These are phyloP conservation scores for Turnix velox DNA, from an alignment of 2,113 vertebrate genomes.

Conservation along the genomic window DNA sequence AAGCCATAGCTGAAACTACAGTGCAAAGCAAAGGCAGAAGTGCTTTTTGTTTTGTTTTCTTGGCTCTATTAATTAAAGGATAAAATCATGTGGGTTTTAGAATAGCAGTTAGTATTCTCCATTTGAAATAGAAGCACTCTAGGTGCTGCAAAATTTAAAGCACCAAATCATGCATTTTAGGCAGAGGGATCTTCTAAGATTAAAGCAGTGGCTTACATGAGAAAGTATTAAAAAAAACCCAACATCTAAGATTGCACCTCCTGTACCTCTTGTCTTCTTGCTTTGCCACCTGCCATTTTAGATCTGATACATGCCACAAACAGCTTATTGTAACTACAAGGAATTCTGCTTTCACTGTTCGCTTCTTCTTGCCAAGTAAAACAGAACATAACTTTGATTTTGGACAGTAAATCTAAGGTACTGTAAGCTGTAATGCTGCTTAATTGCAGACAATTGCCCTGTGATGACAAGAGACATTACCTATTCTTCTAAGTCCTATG, in stretches of 20 bases:
- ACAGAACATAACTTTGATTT: neutral
- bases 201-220: neutral
- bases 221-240: neutral
- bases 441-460: neutral
- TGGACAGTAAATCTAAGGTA: neutral
- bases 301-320: neutral
- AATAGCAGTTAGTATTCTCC: neutral
- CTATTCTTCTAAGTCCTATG: neutral
- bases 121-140: neutral
- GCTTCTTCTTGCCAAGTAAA: constrained; percentile 1
- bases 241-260: neutral
- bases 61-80: neutral
- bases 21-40: neutral
- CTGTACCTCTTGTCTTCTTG: neutral
- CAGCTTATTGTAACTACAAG: neutral
- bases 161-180: neutral
- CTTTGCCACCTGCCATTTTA: neutral
- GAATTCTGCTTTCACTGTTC: neutral
- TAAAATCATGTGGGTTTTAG: neutral
- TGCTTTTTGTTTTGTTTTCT: neutral
- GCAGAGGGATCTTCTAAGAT: neutral
- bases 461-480: neutral
- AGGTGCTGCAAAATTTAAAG: neutral
- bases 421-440: neutral
- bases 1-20: neutral